phyloP scores from a whole-genome alignment of 2,797 vertebrate genomes.

The Champsocephalus esox region DNA sequence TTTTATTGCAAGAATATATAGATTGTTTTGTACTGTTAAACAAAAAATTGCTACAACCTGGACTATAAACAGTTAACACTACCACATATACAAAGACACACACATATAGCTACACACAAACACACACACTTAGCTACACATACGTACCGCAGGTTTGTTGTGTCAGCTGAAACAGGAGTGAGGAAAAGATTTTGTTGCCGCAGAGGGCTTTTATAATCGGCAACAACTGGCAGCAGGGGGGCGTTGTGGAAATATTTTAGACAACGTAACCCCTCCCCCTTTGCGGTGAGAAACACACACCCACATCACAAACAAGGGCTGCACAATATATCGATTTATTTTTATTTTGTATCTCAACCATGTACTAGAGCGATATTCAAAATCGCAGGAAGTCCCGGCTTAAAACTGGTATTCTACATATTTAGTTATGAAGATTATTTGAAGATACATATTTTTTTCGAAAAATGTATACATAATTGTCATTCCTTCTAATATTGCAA shows the following conservation, averaged over 20 bases:
- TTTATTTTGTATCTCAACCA: no score
- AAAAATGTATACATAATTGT: no score
- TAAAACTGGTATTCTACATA: no score
- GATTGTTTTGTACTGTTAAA: background rate
- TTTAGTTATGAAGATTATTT: no score
- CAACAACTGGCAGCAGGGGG: constrained; percentile 76
- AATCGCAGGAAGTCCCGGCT: no score
- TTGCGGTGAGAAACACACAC: constrained; percentile 1
- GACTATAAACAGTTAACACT: background rate
- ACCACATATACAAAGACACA: background rate
- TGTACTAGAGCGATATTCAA: no score
- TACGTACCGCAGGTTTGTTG: constrained; percentile 72
- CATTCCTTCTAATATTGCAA: no score
- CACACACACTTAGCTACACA: constrained; percentile 9
- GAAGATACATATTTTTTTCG: no score
- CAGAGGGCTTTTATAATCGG: constrained; percentile 89
- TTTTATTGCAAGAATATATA: no score
- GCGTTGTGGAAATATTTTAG: constrained; percentile 82
- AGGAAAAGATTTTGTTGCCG: constrained; percentile 90
- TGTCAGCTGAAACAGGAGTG: constrained; percentile 66
- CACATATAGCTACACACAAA: background rate
- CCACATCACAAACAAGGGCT: background rate
- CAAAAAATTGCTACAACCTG: background rate
- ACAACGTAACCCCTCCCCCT: constrained; percentile 77
- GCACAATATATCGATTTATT: no score